Evolutionary conservation across 2,113 vertebrate species (phyloP), one percentile per base, ranked within the genome.

Genomic region (Sturnus vulgaris): DNA sequence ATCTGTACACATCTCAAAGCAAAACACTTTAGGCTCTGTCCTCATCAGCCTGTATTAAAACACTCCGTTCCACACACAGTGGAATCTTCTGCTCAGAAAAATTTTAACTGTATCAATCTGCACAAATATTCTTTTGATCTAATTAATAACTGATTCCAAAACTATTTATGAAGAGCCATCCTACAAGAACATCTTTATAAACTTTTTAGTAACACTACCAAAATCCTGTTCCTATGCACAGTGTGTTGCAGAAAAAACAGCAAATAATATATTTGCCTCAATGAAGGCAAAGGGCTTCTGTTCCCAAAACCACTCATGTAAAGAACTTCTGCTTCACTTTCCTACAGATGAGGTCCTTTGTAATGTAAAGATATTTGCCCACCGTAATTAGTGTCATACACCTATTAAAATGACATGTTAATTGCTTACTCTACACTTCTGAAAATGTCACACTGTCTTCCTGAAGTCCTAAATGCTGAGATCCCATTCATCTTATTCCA

Each of bases 201-300:
- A 6, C 10, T 4, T 22, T 65, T 46, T 5, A 83, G 14, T 22
- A 60, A 31, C 53, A 8, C 25, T 39, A 21, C 22, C 64, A 77
- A 86, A 88, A 77, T 22, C 15, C 31, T 57, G n/a, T 6, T 72
- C 44, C 37, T 59, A 21, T 5, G 18, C 31, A 39, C 11, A 6
- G 24, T 1, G 0, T 9, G 3, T 27, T 33, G 30, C 22, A 52
- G 33, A 44, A 76, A 86, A 70, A 18, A 0, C 22, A 49, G 59
- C 25, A 88, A 90, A 82, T 72, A 12, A 33, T 7, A 0, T 5
- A 61, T 60, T 68, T 86, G 53, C 52, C 35, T 39, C 21, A 23
- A 11, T 2, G 64, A 86, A 57, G 19, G 30, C 61, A 25, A 80
- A 71, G 31, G 23, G n/a, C 40, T 64, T 44, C 59, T 65, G 11